These are phyloP conservation scores for Vanessa tameamea DNA, from an alignment of 1,140 invertebrate species.

Conservation along the genomic window DNA sequence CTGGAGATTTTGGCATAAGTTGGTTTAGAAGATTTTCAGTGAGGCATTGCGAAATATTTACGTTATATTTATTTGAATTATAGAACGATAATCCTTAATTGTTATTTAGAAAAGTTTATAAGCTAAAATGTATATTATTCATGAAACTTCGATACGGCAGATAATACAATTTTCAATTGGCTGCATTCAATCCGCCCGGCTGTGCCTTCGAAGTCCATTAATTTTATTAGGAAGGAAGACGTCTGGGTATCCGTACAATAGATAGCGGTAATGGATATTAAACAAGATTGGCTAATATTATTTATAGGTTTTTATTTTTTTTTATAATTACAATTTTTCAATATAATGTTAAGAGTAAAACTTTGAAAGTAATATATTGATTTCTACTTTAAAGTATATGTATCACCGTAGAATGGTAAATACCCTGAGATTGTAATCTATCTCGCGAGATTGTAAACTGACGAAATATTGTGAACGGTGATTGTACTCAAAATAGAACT, in stretches of 20 bases:
- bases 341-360: too few relatives aligned
- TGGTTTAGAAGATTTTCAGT: too few relatives aligned
- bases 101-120: neutral
- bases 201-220: constrained; percentile 37
- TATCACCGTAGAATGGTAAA: too few relatives aligned
- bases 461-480: too few relatives aligned
- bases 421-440: too few relatives aligned
- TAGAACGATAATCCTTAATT: neutral
- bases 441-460: too few relatives aligned
- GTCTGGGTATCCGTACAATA: constrained; percentile 6
- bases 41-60: too few relatives aligned
- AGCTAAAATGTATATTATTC: constrained; percentile 1
- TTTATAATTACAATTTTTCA: too few relatives aligned
- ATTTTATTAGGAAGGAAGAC: constrained; percentile 39
- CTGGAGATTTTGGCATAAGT: too few relatives aligned
- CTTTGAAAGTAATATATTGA: too few relatives aligned
- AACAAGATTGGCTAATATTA: constrained; percentile 21
- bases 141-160: constrained; percentile 5
- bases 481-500: too few relatives aligned
- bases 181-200: constrained; percentile 35
- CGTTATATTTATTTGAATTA: neutral
- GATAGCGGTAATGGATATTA: constrained; percentile 21
- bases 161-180: constrained; percentile 33
- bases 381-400: too few relatives aligned
- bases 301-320: neutral